Evolutionary conservation across 2,888 invertebrate species (phyloP), one percentile per base, ranked within the genome.

Genomic region (Sympetrum striolatum): DNA sequence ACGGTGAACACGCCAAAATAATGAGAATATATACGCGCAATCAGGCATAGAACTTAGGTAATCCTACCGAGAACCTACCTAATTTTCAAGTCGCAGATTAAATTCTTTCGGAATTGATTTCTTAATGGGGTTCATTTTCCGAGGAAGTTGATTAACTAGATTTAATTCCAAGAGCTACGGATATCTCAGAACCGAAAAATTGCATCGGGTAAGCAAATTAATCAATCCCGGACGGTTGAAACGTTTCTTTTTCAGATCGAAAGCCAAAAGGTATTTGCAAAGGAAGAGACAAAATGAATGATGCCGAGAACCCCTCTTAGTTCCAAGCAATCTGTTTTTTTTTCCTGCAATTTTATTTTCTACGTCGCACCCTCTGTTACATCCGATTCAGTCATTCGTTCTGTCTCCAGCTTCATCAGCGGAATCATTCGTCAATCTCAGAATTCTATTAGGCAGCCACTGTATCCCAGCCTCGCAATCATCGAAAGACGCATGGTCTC

Each of bases 361-460:
- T n/a, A 37, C 82, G 14, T 48, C 53, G 12, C 15, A 58, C 37
- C 39, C 86, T 82, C 82, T 15, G 15, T 25, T n/a, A 37, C 48
- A 22, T 60, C 58, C 18, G 53, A 31, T 58, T 60, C 58, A 18
- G 35, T 6, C 25, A 8, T 35, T 53, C 58, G 10, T 6, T 60
- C 44, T 25, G 82, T 35, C 6, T 58, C 58, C 82, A n/a, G 2
- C 58, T 35, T 60, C 35, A 60, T 86, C 86, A 86, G 37, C n/a
- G n/a, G 86, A 86, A 86, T 86, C 86, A 86, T 86, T 86, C 86
- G 86, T 86, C 86, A 86, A 60, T 86, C 60, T 60, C 60, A 64
- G 60, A 18, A 60, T 37, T 60, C 37, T 53, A 86, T 86, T 60
- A 86, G 37, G 60, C 58, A 37, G 53, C 53, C 37, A 31, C 31